Evolutionary conservation across 2,888 invertebrate species (phyloP).

Genomic region (Lochmaea capreae): DNA sequence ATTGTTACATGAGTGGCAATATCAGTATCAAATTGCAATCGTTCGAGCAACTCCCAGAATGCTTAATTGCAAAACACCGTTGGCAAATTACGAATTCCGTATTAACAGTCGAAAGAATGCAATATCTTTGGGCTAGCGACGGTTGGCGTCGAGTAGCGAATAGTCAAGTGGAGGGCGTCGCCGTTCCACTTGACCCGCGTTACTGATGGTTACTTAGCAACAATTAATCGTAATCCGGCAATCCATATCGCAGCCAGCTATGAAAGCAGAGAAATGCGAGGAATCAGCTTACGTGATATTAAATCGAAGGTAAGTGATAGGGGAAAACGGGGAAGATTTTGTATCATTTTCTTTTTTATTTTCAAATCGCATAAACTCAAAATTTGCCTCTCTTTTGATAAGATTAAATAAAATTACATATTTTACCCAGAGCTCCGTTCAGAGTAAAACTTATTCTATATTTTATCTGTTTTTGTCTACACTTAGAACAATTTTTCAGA

Average conservation of each 20-base stretch:
- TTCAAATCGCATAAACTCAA: no score
- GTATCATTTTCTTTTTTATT: background rate
- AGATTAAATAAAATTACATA: no score
- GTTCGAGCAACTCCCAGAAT: background rate
- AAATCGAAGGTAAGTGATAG: background rate
- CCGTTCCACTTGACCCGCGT: slow-evolving; percentile 62
- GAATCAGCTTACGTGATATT: slow-evolving; percentile 49
- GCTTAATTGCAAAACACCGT: slow-evolving; percentile 21
- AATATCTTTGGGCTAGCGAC: slow-evolving; percentile 34
- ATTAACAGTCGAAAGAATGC: slow-evolving; percentile 42
- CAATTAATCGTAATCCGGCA: slow-evolving; percentile 65
- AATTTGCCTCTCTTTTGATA: no score
- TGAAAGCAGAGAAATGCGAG: slow-evolving; percentile 54
- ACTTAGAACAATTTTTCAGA: no score
- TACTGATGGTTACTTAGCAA: slow-evolving; percentile 65
- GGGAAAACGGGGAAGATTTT: background rate
- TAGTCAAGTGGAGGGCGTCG: slow-evolving; percentile 42
- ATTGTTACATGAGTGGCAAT: background rate
- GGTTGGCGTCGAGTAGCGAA: slow-evolving; percentile 20
- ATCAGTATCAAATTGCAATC: background rate
- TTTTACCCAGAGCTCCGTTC: no score
- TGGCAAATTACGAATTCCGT: slow-evolving; percentile 16
- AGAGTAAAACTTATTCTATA: no score
- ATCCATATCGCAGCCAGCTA: slow-evolving; percentile 48
- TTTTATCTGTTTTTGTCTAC: no score